These are phyloP conservation scores for Ornithorhynchus anatinus DNA, from an alignment of 2,113 vertebrate species.

Conservation along the genomic window DNA sequence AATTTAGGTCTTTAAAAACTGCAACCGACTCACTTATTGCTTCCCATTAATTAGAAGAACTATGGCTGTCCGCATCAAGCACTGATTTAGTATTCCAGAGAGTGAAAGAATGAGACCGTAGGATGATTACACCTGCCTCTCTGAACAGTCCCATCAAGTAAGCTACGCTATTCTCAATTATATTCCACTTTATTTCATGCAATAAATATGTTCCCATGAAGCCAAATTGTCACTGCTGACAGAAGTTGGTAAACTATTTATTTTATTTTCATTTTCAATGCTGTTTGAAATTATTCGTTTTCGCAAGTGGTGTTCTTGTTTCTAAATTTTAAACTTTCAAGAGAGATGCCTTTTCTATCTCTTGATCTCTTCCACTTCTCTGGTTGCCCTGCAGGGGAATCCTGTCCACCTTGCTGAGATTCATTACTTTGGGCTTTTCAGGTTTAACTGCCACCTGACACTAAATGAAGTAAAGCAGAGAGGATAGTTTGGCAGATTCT, in stretches of 20 bases:
- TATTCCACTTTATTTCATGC: not conserved
- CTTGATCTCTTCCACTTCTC: not conserved
- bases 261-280: not conserved
- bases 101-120: constrained; percentile 19
- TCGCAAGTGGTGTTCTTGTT: not conserved
- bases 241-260: not conserved
- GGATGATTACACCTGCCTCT: constrained; percentile 31
- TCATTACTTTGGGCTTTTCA: not conserved
- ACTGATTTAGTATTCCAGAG: constrained; percentile 13
- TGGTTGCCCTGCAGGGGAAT: not conserved
- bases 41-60: constrained; percentile 20
- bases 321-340: not conserved
- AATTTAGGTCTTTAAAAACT: not conserved
- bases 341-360: not conserved
- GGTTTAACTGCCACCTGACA: not conserved
- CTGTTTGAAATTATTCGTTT: not conserved
- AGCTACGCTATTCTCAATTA: constrained; percentile 10
- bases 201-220: not conserved
- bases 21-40: constrained; percentile 9
- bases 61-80: not conserved
- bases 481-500: not conserved
- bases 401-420: not conserved
- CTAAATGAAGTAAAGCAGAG: constrained; percentile 1
- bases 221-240: not conserved
- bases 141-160: constrained; percentile 41